Conservation (phyloP, 1,140 invertebrate genomes). For the Zaprionus africanus region DNA sequence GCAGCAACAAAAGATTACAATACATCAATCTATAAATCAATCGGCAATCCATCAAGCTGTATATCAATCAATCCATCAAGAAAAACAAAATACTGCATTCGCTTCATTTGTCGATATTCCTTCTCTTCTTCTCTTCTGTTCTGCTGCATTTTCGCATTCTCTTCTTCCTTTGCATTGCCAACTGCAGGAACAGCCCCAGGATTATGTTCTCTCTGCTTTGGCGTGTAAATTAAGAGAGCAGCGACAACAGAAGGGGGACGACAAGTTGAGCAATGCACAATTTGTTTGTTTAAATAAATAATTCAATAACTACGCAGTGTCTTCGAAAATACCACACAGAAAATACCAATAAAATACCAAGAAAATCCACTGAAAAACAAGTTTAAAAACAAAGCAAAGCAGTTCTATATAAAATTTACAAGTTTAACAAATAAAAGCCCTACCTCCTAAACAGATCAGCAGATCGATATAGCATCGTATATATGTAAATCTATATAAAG, state of each 20-base stretch:
- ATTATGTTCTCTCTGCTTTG: constrained; percentile 83
- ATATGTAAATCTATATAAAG: constrained; percentile 46
- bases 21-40: constrained; percentile 44
- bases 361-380: constrained; percentile 26
- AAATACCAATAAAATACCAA: constrained; percentile 13
- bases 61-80: constrained; percentile 36
- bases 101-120: constrained; percentile 9
- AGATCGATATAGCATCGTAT: not conserved
- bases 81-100: constrained; percentile 49
- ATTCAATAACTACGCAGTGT: not conserved
- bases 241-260: constrained; percentile 6
- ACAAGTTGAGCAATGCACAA: constrained; percentile 34
- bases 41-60: constrained; percentile 22
- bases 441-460: constrained; percentile 34
- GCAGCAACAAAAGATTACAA: not conserved
- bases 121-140: not conserved
- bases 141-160: not conserved
- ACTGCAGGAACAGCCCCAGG: constrained; percentile 82
- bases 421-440: constrained; percentile 30
- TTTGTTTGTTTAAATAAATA: constrained; percentile 28
- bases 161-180: constrained; percentile 36
- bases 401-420: constrained; percentile 23
- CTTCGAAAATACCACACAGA: not conserved
- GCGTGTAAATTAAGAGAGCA: constrained; percentile 43
- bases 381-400: constrained; percentile 43